Conservation (phyloP, 2,113 vertebrate species). For the Rhea americana region DNA sequence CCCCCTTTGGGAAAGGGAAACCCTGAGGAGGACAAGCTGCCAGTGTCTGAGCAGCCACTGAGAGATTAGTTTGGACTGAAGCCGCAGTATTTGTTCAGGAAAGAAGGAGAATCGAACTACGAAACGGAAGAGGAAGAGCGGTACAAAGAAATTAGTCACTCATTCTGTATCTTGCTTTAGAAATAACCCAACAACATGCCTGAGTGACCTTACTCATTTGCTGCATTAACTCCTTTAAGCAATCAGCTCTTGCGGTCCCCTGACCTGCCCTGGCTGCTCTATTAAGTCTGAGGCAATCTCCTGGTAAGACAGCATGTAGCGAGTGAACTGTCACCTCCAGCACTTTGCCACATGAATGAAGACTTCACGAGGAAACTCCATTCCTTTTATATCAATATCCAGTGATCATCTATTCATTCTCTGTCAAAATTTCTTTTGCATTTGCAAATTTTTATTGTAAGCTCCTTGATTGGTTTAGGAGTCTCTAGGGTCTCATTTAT, state of each 20-base stretch:
- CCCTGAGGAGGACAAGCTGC: background rate
- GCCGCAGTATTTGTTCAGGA: background rate
- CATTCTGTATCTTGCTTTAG: background rate
- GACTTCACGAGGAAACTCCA: conserved; percentile 11
- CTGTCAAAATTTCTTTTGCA: conserved; percentile 56
- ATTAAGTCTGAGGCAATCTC: background rate
- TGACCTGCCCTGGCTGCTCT: conserved; percentile 33
- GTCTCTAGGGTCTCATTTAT: conserved; percentile 73
- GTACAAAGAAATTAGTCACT: background rate
- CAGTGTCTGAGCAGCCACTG: background rate
- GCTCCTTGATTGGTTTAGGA: conserved; percentile 63
- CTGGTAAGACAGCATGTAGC: conserved; percentile 14
- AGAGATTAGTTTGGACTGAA: background rate
- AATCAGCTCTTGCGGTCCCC: background rate
- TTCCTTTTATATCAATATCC: conserved; percentile 52
- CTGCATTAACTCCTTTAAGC: conserved; percentile 42
- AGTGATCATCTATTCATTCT: conserved; percentile 54
- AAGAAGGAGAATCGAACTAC: rapidly evolving
- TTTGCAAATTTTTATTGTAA: conserved; percentile 69
- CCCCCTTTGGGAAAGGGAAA: background rate
- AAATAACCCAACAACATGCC: background rate
- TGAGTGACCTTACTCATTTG: conserved; percentile 36
- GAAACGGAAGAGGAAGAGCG: background rate
- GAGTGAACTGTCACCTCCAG: conserved; percentile 62
- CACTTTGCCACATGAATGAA: conserved; percentile 49